Base-by-base conservation (phyloP, 2,888 invertebrate species). In the Nasonia oneida region DNA sequence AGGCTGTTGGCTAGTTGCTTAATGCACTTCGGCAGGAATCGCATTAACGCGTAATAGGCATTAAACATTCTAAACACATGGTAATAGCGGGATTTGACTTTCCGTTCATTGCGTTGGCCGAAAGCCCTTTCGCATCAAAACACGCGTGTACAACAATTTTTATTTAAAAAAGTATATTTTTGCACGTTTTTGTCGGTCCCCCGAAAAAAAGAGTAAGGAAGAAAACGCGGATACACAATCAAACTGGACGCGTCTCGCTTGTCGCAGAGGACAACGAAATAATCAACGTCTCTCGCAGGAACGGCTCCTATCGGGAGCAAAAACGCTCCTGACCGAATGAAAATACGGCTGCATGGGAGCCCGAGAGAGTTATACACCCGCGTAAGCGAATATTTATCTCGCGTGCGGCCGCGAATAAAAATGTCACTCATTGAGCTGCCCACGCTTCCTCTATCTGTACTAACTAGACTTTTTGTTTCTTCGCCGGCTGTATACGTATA, bases 401-500 rank as follows among this genome's bases (percentile, higher is more conserved):
- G 29, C 67, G 18, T 53, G 29, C 29, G 57, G 18, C 5, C n/a
- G 23, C 57, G 57, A 61, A 61, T n/a, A 61, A 61, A 61, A 53
- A 18, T 61, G 57, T 61, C 57, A n/a, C 57, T 61, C n/a, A n/a
- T 61, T 61, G n/a, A n/a, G 8, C 29, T 29, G 29, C 53, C 53
- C 53, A 23, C 5, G n/a, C 57, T 61, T 18, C 53, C 15, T 18
- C 15, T 53, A 53, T 18, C 57, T 61, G 57, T 8, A n/a, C 57
- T 61, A 61, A 61, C 57, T 61, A 61, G 57, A 61, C 57, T 61
- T n/a, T 18, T 61, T 61, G 57, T 61, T 61, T 61, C 57, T n/a
- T 61, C 2, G 18, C 1, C 3, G 18, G 18, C 53, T 18, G n/a
- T 57, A n/a, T n/a, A 5, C 1, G 18, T n/a, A n/a, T 57, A 15